Evolutionary conservation across 2,888 invertebrate species (phyloP).

Genomic region (Nebria brevicollis): DNA sequence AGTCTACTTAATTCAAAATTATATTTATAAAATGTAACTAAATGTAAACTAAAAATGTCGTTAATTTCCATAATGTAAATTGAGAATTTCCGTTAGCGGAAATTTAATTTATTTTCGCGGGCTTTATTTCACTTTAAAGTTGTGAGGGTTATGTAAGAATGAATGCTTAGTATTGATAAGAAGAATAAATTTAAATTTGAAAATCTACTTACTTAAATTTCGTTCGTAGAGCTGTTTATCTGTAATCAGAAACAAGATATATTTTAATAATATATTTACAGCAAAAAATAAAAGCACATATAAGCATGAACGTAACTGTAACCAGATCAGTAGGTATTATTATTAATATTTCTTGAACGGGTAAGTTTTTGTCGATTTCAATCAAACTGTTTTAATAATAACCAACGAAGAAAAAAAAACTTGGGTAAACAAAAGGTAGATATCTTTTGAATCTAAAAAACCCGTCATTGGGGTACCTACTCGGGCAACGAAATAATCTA

Average conservation of each 20-base stretch:
- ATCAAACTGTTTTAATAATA: too few species aligned
- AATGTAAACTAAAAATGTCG: too few species aligned
- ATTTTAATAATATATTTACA: neutral
- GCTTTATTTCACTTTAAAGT: neutral
- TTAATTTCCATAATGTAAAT: too few species aligned
- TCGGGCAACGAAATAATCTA: conserved; percentile 4
- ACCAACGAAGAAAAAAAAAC: neutral
- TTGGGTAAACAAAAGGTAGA: neutral
- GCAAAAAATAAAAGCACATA: neutral
- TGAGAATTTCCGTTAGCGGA: too few species aligned
- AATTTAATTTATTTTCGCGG: too few species aligned
- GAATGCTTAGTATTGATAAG: neutral
- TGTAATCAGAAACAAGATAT: conserved; percentile 39
- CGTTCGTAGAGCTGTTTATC: conserved; percentile 45
- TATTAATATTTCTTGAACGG: too few species aligned
- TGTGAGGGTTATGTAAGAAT: neutral
- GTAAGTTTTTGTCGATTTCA: neutral
- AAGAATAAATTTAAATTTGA: conserved; percentile 33
- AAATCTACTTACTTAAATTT: conserved; percentile 43
- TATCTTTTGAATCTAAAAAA: neutral
- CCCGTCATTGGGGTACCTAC: neutral
- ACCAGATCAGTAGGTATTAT: too few species aligned
- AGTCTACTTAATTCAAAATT: too few species aligned
- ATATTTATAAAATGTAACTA: too few species aligned
- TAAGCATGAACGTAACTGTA: neutral